Conservation (phyloP, 2,113 vertebrate species). For the Melospiza melodia region DNA sequence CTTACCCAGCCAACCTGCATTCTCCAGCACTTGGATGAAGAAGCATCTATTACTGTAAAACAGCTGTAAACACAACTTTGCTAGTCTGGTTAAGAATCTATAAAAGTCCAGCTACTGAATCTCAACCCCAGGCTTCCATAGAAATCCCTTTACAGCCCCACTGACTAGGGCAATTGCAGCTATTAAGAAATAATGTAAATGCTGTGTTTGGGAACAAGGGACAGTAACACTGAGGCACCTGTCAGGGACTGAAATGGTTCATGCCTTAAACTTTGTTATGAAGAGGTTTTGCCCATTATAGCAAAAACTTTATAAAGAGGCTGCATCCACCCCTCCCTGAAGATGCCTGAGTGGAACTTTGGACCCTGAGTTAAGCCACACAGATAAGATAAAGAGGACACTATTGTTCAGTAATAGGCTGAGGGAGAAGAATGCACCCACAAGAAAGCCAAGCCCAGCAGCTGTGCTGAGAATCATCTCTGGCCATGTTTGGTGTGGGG, state of each 20-base stretch:
- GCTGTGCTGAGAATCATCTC: not conserved
- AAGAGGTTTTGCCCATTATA: not conserved
- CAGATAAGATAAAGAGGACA: not conserved
- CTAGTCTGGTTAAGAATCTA: not conserved
- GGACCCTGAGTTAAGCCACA: rapidly evolving
- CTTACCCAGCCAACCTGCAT: not conserved
- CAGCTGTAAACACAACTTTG: not conserved
- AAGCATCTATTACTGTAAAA: not conserved
- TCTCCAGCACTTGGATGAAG: constrained; percentile 1
- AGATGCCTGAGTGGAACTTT: not conserved
- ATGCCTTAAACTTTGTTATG: not conserved
- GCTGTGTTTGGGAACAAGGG: not conserved
- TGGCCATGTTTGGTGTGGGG: not conserved
- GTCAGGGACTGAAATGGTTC: not conserved
- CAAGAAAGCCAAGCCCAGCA: not conserved
- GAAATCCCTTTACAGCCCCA: not conserved
- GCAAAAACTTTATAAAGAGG: not conserved
- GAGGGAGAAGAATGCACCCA: not conserved
- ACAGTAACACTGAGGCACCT: not conserved
- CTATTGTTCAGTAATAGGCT: not conserved
- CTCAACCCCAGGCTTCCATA: not conserved
- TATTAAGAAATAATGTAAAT: constrained; percentile 8
- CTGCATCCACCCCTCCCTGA: not conserved
- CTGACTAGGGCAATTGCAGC: not conserved
- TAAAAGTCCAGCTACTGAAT: not conserved